A percentile compares a stretch with the other conserved stretches of the same genome.
Evolutionary conservation across 92 coral and sea anemone species (phyloP).

Genomic region (Palythoa grandiflora): DNA sequence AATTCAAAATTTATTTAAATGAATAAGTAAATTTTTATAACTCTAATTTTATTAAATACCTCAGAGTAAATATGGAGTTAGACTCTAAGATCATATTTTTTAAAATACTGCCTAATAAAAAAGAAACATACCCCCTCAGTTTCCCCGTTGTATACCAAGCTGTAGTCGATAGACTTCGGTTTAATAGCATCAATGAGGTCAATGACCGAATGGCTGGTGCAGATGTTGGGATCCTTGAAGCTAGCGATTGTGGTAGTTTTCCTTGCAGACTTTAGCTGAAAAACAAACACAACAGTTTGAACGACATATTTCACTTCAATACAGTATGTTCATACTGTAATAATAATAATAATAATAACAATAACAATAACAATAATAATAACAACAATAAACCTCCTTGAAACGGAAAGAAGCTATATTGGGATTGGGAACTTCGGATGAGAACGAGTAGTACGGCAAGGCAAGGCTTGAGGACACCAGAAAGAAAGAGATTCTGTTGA

Average conservation of each 20-base stretch:
- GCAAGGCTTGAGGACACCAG: too few species aligned
- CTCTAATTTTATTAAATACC: neutral
- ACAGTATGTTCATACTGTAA: neutral
- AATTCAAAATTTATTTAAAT: too few species aligned
- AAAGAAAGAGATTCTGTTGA: too few species aligned
- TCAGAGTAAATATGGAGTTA: neutral
- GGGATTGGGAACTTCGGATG: too few species aligned
- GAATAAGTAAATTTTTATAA: too few species aligned
- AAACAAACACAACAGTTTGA: neutral
- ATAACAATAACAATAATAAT: too few species aligned
- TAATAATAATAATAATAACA: too few species aligned
- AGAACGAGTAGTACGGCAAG: too few species aligned
- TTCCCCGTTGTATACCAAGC: conserved; percentile 74
- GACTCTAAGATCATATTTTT: neutral
- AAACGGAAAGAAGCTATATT: too few species aligned
- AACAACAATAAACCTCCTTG: too few species aligned
- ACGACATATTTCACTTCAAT: neutral
- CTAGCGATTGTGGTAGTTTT: conserved; percentile 63
- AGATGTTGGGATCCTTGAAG: conserved; percentile 85
- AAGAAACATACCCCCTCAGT: conserved; percentile 79
- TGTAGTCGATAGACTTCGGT: conserved; percentile 79
- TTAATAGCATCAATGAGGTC: conserved; percentile 92
- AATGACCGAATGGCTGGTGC: conserved; percentile 82
- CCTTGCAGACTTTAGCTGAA: conserved; percentile 60
- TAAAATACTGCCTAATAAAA: neutral